These are phyloP conservation scores for Chlorops oryzae DNA, from an alignment of 1,140 invertebrate genomes.

Conservation along the genomic window DNA sequence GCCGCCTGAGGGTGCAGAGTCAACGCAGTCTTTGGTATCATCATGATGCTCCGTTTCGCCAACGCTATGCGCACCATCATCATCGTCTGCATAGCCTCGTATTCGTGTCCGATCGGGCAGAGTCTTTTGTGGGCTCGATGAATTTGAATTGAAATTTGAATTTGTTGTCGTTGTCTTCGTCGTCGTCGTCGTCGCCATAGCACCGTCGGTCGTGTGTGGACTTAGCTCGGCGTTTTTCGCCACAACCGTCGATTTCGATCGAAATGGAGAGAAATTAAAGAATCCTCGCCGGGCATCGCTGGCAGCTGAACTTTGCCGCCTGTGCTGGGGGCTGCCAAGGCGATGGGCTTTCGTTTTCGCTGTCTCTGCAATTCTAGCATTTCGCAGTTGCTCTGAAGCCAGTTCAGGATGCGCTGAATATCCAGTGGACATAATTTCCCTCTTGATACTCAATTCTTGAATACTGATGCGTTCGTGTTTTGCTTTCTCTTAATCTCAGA, in stretches of 20 bases:
- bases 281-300: no score
- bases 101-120: slow-evolving; percentile 31
- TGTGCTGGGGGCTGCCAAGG: no score
- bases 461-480: neutral
- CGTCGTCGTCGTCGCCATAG: slow-evolving; percentile 2
- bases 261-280: no score
- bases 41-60: slow-evolving; percentile 16
- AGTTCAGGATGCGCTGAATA: slow-evolving; percentile 44
- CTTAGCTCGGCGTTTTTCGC: slow-evolving; percentile 12
- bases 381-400: slow-evolving; percentile 38
- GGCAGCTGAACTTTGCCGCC: no score
- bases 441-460: neutral
- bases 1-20: slow-evolving; percentile 12
- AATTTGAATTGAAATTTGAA: slow-evolving; percentile 34
- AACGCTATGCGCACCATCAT: slow-evolving; percentile 35
- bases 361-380: no score
- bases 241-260: no score
- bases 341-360: no score
- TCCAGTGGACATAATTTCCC: slow-evolving; percentile 21
- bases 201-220: slow-evolving; percentile 14
- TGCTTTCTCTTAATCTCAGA: slow-evolving; percentile 4
- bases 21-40: slow-evolving; percentile 22
- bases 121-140: slow-evolving; percentile 24
- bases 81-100: slow-evolving; percentile 21
- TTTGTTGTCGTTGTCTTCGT: slow-evolving; percentile 13